Conservation (phyloP, 2,888 invertebrate genomes). For the Drosophila pseudotalamancana region DNA sequence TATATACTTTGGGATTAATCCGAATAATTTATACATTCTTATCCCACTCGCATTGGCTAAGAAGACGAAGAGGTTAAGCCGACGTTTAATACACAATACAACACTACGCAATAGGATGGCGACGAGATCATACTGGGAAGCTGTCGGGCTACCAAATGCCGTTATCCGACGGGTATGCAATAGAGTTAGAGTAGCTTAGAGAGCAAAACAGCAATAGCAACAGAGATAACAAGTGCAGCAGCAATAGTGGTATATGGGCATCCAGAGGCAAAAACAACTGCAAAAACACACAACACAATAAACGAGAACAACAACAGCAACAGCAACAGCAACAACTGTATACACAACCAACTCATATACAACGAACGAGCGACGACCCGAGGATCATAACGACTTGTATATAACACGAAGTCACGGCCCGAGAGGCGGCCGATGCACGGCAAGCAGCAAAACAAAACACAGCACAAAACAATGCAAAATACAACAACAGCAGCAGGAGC, state of each 20-base stretch:
- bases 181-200: conserved; percentile 63
- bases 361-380: conserved; percentile 73
- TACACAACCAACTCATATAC: conserved; percentile 53
- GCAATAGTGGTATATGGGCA: conserved; percentile 35
- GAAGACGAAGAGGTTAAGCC: too few relatives aligned
- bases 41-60: neutral
- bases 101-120: conserved; percentile 40
- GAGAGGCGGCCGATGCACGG: conserved; percentile 58
- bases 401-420: conserved; percentile 73
- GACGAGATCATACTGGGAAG: conserved; percentile 66
- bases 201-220: conserved; percentile 71
- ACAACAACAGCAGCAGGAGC: conserved; percentile 64
- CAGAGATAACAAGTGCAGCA: conserved; percentile 36
- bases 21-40: neutral
- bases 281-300: conserved; percentile 68
- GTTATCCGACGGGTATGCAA: conserved; percentile 59
- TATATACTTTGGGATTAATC: neutral
- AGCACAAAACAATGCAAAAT: conserved; percentile 82
- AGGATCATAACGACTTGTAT: conserved; percentile 69
- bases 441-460: conserved; percentile 76
- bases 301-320: conserved; percentile 29
- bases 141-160: conserved; percentile 76
- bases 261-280: conserved; percentile 46
- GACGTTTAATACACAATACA: conserved; percentile 31
- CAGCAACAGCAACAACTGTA: conserved; percentile 35